phyloP scores from a whole-genome alignment of 2,888 invertebrate genomes.

The Apocheima hispidaria region DNA sequence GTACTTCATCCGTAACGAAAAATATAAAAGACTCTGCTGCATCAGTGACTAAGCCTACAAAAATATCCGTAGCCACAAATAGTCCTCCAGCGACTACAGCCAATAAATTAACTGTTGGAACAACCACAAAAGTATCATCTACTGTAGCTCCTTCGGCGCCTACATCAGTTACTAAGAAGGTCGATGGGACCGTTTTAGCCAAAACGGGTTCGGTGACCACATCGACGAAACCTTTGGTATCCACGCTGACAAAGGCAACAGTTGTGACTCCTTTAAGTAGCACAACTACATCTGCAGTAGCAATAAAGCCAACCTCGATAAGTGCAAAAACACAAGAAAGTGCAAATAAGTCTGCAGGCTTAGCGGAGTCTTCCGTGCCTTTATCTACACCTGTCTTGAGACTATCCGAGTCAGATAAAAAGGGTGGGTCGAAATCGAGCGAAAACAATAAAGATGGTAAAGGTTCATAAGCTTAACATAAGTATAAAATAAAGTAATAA shows the following conservation, averaged over 20 bases:
- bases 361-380: constrained; percentile 17
- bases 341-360: constrained; percentile 22
- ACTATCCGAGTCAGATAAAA: constrained; percentile 41
- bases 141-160: constrained; percentile 25
- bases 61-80: constrained; percentile 7
- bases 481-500: constrained; percentile 14
- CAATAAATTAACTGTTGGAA: neutral
- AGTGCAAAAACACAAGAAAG: constrained; percentile 39
- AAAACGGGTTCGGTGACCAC: constrained; percentile 26
- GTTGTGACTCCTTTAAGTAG: constrained; percentile 34
- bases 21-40: constrained; percentile 12
- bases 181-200: constrained; percentile 9
- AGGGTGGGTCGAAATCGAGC: constrained; percentile 50
- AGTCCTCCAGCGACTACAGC: neutral
- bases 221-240: constrained; percentile 29
- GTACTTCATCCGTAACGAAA: neutral
- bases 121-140: constrained; percentile 15
- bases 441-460: constrained; percentile 52
- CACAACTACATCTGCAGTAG: constrained; percentile 17
- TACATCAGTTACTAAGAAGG: constrained; percentile 34
- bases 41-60: constrained; percentile 14
- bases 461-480: constrained; percentile 58
- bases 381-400: constrained; percentile 20
- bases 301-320: constrained; percentile 31
- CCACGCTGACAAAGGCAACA: constrained; percentile 24